phyloP scores from a whole-genome alignment of 2,113 vertebrate genomes.

The Eulemur macaco region DNA sequence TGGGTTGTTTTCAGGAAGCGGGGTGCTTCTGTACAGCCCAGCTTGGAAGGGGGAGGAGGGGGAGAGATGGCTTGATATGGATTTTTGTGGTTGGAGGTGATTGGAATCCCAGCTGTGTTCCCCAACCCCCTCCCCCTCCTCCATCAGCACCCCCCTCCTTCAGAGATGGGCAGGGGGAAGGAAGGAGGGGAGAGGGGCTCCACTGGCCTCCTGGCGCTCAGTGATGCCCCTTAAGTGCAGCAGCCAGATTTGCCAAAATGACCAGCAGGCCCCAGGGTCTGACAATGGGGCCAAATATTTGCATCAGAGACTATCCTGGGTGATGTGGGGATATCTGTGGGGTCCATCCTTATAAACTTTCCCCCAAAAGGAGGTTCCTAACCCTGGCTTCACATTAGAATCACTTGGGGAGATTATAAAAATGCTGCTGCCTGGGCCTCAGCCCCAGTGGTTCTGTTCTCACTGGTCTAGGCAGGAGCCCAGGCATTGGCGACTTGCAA shows the following conservation, averaged over 20 bases:
- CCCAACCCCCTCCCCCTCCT: not conserved
- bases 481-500: not conserved
- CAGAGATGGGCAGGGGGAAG: not conserved
- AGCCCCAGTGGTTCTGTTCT: not conserved
- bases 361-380: not conserved
- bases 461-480: not conserved
- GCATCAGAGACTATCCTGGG: not conserved
- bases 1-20: slow-evolving; percentile 53
- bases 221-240: not conserved
- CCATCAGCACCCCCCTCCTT: not conserved
- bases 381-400: not conserved
- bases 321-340: not conserved
- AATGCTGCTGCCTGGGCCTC: not conserved
- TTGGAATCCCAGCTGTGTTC: slow-evolving; percentile 9
- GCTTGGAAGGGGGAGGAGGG: not conserved
- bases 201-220: not conserved
- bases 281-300: not conserved
- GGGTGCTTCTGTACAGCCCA: slow-evolving; percentile 2
- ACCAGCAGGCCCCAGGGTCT: not conserved
- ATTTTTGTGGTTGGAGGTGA: slow-evolving; percentile 43
- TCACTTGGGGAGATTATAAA: not conserved
- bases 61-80: slow-evolving; percentile 34
- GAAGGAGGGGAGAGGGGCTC: not conserved
- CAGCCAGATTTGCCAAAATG: not conserved
- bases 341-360: not conserved